Base-by-base conservation (phyloP, 1,140 invertebrate species). In the Cardiocondyla obscurior region DNA sequence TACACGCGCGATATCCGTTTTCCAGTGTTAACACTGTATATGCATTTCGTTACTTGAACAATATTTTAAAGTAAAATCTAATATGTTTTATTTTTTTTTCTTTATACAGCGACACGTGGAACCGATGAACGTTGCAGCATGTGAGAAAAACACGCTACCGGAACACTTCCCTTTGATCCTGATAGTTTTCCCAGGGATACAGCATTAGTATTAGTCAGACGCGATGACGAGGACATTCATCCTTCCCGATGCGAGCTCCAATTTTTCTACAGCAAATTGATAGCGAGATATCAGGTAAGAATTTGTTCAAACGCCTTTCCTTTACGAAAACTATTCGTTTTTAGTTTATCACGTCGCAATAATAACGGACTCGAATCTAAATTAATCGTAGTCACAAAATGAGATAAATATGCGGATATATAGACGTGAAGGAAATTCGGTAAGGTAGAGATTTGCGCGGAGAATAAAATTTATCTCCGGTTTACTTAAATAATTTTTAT, bases 171-270 rank as follows among this genome's bases (percentile, higher is more conserved):
- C 42, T 33, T 77, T 36, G 22, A 53, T 79, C 22, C 22, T 12
- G 16, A 67, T 67, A 67, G 14, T 79, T 79, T 67, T 77, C 53
- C 44, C 44, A 67, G 60, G 46, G 36, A 14, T 67, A 22, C 16
- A 79, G 36, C 74, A 67, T 67, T 67, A 79, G 22, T 67, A 33
- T 22, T 79, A 53, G 22, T 67, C 74, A 77, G 74, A 33, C 74
- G 60, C 16, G 33, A 67, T 16, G 16, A 2, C 6, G 10, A 51
- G 8, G 16, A 22, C n/a, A 53, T 79, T 67, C 49, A 8, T 76
- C 64, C 25, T 55, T 22, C 6, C 0, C 46, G 33, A 53, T 10
- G 22, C 46, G 51, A 67, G 6, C 3, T 55, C 0, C 30, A 67
- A 3, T 49, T n/a, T 51, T 36, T 25, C 30, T 28, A 16, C 44